Conservation (phyloP, 2,888 invertebrate species). For the Ornithoptera priamus region DNA sequence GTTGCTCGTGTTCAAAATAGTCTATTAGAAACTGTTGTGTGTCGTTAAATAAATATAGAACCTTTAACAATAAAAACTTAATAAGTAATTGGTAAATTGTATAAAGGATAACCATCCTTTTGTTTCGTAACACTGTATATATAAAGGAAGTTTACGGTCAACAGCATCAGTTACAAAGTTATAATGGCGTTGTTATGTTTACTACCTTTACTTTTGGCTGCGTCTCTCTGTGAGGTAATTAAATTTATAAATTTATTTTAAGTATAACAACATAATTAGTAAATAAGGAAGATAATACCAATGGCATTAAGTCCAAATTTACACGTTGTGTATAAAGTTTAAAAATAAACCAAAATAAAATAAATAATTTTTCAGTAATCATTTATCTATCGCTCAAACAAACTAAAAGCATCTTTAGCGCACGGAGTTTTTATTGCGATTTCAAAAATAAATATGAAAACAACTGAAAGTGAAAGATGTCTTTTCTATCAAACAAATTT, state of each 20-base stretch:
- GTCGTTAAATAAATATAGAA: constrained; percentile 17
- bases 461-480: background rate
- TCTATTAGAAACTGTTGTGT: background rate
- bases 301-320: too few relatives aligned
- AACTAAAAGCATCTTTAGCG: too few relatives aligned
- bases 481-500: background rate
- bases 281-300: too few relatives aligned
- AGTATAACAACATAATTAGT: background rate
- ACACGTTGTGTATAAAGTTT: too few relatives aligned
- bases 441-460: background rate
- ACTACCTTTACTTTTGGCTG: constrained; percentile 20
- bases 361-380: too few relatives aligned
- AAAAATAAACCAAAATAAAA: too few relatives aligned
- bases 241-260: background rate
- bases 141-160: constrained; percentile 21
- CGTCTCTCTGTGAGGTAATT: constrained; percentile 21
- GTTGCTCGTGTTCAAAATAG: constrained; percentile 6
- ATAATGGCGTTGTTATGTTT: constrained; percentile 23
- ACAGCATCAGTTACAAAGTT: constrained; percentile 11
- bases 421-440: background rate
- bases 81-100: constrained; percentile 5
- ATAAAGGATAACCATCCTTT: constrained; percentile 10
- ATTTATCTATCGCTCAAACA: too few relatives aligned
- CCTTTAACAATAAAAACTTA: background rate
- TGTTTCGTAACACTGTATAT: constrained; percentile 22